Evolutionary conservation across 2,113 vertebrate species (phyloP).

Genomic region (Saguinus imperator): DNA sequence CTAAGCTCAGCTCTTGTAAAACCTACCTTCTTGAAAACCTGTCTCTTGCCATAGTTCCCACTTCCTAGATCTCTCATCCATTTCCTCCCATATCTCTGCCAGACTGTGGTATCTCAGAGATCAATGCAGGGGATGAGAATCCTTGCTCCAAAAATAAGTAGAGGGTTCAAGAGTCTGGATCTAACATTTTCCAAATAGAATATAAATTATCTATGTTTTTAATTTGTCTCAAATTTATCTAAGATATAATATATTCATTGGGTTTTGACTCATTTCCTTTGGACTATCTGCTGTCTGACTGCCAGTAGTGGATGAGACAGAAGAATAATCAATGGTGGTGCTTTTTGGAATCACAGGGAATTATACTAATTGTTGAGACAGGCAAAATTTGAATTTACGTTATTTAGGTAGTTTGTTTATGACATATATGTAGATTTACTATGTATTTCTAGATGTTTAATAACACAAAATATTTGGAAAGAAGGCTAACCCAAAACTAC

Average conservation of each 20-base stretch:
- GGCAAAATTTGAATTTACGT: background rate
- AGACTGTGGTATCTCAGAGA: background rate
- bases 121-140: background rate
- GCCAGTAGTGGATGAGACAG: background rate
- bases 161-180: background rate
- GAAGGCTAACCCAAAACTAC: background rate
- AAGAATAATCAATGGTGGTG: background rate
- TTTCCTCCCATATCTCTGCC: background rate
- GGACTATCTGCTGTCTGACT: background rate
- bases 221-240: background rate
- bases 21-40: background rate
- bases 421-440: background rate
- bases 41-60: background rate
- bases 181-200: background rate
- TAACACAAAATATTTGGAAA: slow-evolving; percentile 11
- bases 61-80: background rate
- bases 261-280: background rate
- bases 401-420: background rate
- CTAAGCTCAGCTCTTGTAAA: background rate
- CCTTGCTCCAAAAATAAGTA: background rate
- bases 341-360: background rate
- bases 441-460: slow-evolving; percentile 4
- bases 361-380: background rate
- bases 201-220: background rate
- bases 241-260: background rate